A percentile compares a stretch with the other conserved stretches of the same genome.
These are phyloP conservation scores for Sinonovacula constricta DNA, from an alignment of 1,140 invertebrate genomes.

Conservation along the genomic window DNA sequence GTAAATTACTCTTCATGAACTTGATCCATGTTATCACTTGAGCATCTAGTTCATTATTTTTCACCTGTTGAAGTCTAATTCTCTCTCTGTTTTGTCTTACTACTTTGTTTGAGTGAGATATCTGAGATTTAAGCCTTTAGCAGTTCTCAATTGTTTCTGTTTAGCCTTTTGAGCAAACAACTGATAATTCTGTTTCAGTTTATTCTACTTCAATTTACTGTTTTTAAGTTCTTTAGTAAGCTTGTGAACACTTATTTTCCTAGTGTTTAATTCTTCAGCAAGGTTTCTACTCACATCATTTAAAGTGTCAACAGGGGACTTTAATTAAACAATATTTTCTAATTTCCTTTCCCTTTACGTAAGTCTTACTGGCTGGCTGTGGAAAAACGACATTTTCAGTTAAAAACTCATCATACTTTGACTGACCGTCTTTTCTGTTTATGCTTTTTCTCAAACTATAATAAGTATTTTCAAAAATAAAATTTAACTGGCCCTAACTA, in stretches of 20 bases:
- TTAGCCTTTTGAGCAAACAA: neutral
- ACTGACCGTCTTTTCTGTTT: neutral
- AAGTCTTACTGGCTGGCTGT: neutral
- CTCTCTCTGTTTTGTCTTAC: neutral
- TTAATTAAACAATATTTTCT: neutral
- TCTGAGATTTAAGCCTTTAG: neutral
- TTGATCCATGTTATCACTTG: no score
- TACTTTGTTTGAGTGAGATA: neutral
- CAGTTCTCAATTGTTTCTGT: neutral
- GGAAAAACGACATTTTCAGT: neutral
- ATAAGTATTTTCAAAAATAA: neutral
- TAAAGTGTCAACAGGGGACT: neutral
- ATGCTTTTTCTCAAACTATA: constrained; percentile 14
- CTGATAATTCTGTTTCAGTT: neutral
- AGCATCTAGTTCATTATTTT: no score
- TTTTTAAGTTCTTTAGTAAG: neutral
- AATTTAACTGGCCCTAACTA: no score
- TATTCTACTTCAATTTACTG: no score
- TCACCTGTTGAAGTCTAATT: neutral
- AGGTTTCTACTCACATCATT: neutral
- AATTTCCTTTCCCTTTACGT: neutral
- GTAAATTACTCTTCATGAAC: no score
- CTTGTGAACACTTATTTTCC: neutral
- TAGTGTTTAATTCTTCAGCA: neutral
- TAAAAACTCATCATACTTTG: neutral